These are phyloP conservation scores for Chymomyza procnemis DNA, from an alignment of 2,888 invertebrate genomes.

Conservation along the genomic window DNA sequence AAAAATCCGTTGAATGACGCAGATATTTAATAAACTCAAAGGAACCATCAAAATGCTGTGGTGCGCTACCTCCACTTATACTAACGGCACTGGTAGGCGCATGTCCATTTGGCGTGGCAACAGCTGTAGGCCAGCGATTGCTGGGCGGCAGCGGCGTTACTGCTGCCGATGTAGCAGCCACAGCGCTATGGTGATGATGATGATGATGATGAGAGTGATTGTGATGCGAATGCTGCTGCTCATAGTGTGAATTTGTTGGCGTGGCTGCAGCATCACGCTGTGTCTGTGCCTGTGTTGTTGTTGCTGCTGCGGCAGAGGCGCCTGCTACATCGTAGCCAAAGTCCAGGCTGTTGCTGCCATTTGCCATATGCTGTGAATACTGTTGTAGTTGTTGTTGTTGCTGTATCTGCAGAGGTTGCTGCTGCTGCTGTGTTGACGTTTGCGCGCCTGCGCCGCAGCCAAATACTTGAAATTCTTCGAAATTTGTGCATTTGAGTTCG, in stretches of 20 bases:
- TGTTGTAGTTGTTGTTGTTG: slow-evolving; percentile 51
- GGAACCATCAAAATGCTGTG: slow-evolving; percentile 77
- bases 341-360: slow-evolving; percentile 15
- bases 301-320: not conserved
- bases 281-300: not conserved
- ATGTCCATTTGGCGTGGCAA: slow-evolving; percentile 61
- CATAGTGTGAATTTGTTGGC: slow-evolving; percentile 1
- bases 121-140: slow-evolving; percentile 69
- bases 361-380: slow-evolving; percentile 58
- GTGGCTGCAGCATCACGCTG: not conserved
- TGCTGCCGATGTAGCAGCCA: slow-evolving; percentile 29
- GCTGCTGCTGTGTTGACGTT: slow-evolving; percentile 38
- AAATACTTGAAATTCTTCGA: slow-evolving; percentile 77
- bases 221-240: not conserved
- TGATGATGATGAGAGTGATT: not conserved
- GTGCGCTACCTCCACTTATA: slow-evolving; percentile 22
- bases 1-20: slow-evolving; percentile 76
- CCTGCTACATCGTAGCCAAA: slow-evolving; percentile 11
- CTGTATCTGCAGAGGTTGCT: slow-evolving; percentile 35
- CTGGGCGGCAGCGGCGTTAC: slow-evolving; percentile 27
- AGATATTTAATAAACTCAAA: slow-evolving; percentile 78
- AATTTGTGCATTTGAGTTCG: slow-evolving; percentile 76
- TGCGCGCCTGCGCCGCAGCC: slow-evolving; percentile 52
- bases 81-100: slow-evolving; percentile 26
- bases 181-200: not conserved